Evolutionary conservation across 2,888 invertebrate species (phyloP), one percentile per base, ranked within the genome.

Genomic region (Lamproptera curius): DNA sequence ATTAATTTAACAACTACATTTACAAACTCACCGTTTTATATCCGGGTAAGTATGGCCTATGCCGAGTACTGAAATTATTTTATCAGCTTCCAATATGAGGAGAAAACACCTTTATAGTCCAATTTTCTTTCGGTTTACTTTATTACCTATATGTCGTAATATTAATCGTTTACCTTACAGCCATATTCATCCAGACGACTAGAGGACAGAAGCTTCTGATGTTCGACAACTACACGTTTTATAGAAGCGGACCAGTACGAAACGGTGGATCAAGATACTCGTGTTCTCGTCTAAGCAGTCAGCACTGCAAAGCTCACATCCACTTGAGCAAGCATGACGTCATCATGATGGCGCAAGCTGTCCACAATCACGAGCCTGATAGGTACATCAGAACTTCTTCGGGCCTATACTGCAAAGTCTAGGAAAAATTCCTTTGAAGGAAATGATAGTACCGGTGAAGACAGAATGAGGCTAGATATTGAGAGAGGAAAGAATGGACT

Each of bases 261-360:
- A 52, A 56, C 4, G 65, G 68, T 2, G 76, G 75, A 0, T 59
- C 57, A 8, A 57, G 78, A n/a, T 78, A 63, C 46, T 62, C 56
- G 4, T 79, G 79, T 35, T 77, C 74, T 2, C 58, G 54, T 13
- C 46, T 53, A 2, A 34, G 36, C 8, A 65, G 59, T 37, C 70
- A 62, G 26, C 45, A 39, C 0, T 77, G 78, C 50, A 70, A 65
- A 34, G 75, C 76, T 0, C 63, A 62, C 36, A 55, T 63, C 1
- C 69, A 75, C 34, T 59, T 75, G 3, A 56, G 46, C 26, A 46
- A 42, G 1, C 50, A 67, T 14, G 51, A 68, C 35, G 31, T 51
- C 2, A 55, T 59, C 1, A n/a, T 52, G 14, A 11, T 16, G 16
- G 16, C 23, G 15, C 17, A 46, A 14, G 43, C 38, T 23, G 39